These are phyloP conservation scores for Apostichopus japonicus DNA, from an alignment of 35 echinoderm and acorn worm genomes.

Conservation along the genomic window DNA sequence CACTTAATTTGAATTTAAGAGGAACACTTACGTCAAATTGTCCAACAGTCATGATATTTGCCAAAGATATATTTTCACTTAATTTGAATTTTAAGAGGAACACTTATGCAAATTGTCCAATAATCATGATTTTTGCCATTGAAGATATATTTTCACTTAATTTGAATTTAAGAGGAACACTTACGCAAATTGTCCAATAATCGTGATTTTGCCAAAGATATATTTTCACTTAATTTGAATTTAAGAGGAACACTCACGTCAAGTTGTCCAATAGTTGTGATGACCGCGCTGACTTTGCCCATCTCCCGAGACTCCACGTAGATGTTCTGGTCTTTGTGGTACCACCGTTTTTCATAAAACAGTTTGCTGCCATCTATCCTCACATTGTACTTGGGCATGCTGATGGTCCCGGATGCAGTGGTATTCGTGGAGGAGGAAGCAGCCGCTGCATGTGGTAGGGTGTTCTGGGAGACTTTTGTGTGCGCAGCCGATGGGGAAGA, in stretches of 20 bases:
- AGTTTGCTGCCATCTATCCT: slow-evolving; percentile 90
- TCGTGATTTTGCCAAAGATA: too few relatives aligned
- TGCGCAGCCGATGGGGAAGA: slow-evolving; percentile 22
- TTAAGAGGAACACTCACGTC: slow-evolving; percentile 68
- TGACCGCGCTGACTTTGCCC: slow-evolving; percentile 91
- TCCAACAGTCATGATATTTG: slow-evolving; percentile 86
- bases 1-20: neutral
- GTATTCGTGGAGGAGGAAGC: slow-evolving; percentile 28
- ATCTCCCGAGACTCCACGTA: slow-evolving; percentile 92
- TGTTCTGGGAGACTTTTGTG: slow-evolving; percentile 1
- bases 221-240: neutral
- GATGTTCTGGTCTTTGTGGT: slow-evolving; percentile 82
- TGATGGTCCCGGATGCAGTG: slow-evolving; percentile 35
- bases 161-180: too few relatives aligned
- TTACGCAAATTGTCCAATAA: too few relatives aligned
- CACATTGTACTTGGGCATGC: slow-evolving; percentile 83
- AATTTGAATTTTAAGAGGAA: too few relatives aligned
- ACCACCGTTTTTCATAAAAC: slow-evolving; percentile 98
- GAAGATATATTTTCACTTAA: too few relatives aligned
- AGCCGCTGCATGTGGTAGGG: slow-evolving; percentile 13
- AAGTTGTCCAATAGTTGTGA: slow-evolving; percentile 82
- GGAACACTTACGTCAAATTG: slow-evolving; percentile 79
- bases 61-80: too few relatives aligned
- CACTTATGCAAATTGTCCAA: too few relatives aligned
- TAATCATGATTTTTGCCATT: too few relatives aligned